Conservation (phyloP, 2,113 vertebrate species). For the Panthera tigris region DNA sequence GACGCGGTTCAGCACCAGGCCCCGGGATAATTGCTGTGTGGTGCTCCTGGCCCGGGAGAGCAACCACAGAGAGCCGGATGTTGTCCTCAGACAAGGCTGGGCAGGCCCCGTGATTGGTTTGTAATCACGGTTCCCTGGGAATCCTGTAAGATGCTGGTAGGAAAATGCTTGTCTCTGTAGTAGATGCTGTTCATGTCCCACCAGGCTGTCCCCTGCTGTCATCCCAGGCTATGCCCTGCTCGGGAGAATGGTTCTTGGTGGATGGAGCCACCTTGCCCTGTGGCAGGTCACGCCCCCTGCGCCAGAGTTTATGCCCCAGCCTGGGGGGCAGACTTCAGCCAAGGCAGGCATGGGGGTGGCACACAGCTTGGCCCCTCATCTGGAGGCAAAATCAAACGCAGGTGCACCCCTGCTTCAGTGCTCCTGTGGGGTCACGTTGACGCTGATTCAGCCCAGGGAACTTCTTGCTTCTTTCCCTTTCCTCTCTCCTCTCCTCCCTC, state of each 20-base stretch:
- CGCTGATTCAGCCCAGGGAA: too few relatives aligned
- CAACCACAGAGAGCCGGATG: rapidly evolving
- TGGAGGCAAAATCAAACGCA: rapidly evolving
- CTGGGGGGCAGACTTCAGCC: not conserved
- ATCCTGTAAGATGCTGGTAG: not conserved
- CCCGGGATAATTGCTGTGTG: rapidly evolving
- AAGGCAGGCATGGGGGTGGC: not conserved
- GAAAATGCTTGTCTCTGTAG: not conserved
- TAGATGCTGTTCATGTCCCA: rapidly evolving
- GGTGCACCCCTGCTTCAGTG: rapidly evolving
- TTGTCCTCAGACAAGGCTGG: not conserved
- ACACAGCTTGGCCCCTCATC: rapidly evolving
- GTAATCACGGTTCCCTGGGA: rapidly evolving
- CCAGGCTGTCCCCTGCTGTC: rapidly evolving
- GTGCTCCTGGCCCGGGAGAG: rapidly evolving
- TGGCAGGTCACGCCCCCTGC: too few relatives aligned
- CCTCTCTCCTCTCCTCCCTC: rapidly evolving
- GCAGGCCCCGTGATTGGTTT: not conserved
- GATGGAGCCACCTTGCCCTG: not conserved
- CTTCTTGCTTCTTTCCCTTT: not conserved
- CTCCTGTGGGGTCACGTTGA: not conserved
- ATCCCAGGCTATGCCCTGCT: rapidly evolving
- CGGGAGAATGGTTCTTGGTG: not conserved
- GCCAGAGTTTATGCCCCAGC: rapidly evolving
- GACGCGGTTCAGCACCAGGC: not conserved